Evolutionary conservation across 2,888 invertebrate species (phyloP).

Genomic region (Diarsia dahlii): DNA sequence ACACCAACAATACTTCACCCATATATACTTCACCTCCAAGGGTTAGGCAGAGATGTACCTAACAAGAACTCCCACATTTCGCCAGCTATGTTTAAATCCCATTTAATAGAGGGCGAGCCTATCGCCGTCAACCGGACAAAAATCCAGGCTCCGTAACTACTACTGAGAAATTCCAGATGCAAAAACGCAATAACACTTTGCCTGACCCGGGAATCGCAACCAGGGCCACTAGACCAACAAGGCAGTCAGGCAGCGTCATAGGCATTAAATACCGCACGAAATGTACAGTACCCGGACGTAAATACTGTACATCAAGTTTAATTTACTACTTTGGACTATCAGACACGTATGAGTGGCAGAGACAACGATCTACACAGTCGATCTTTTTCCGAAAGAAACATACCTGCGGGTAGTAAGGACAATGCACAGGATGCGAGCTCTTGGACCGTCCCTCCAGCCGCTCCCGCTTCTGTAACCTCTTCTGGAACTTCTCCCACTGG

Average conservation of each 20-base stretch:
- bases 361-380: not conserved
- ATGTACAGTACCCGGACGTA: not conserved
- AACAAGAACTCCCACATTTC: too few relatives aligned
- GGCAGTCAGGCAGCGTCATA: not conserved
- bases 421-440: conserved; percentile 98
- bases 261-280: not conserved
- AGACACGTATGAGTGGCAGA: not conserved
- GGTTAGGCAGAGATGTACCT: too few relatives aligned
- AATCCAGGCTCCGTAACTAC: too few relatives aligned
- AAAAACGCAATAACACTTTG: too few relatives aligned
- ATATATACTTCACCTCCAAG: too few relatives aligned
- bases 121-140: too few relatives aligned
- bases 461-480: conserved; percentile 96
- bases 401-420: conserved; percentile 98
- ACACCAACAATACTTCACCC: too few relatives aligned
- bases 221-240: too few relatives aligned
- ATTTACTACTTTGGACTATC: not conserved
- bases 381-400: conserved; percentile 7
- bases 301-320: not conserved
- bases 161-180: too few relatives aligned
- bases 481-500: conserved; percentile 98
- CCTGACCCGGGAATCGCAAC: too few relatives aligned
- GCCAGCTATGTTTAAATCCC: too few relatives aligned
- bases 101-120: too few relatives aligned
- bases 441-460: conserved; percentile 98